Conservation (phyloP, 2,888 invertebrate genomes). For the Margaritifera margaritifera region DNA sequence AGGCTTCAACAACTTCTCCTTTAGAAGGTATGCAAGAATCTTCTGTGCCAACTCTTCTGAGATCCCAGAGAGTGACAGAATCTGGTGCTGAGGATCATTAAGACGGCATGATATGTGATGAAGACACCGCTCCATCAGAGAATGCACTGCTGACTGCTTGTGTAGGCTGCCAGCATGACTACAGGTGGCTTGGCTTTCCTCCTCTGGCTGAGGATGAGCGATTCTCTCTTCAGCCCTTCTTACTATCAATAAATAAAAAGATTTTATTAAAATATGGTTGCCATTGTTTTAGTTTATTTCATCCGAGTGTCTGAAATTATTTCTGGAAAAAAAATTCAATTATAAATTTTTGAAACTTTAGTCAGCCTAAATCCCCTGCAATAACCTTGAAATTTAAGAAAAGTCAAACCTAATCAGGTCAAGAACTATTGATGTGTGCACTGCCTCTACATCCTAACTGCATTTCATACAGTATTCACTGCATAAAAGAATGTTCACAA, state of each 20-base stretch:
- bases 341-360: no score
- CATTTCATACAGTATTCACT: no score
- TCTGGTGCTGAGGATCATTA: constrained; percentile 56
- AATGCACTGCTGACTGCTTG: constrained; percentile 30
- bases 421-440: no score
- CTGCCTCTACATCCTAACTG: no score
- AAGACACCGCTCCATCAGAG: constrained; percentile 53
- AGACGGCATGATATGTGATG: constrained; percentile 55
- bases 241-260: constrained; percentile 41
- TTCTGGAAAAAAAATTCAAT: no score
- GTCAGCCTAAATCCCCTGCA: no score
- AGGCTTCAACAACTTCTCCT: constrained; percentile 61
- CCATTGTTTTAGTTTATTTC: no score
- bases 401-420: no score
- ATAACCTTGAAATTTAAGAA: no score
- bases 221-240: constrained; percentile 59
- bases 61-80: constrained; percentile 57
- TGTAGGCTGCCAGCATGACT: constrained; percentile 21
- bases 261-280: not conserved
- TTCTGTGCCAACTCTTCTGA: constrained; percentile 64
- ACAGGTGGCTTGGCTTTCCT: constrained; percentile 18
- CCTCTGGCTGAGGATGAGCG: constrained; percentile 21
- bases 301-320: no score
- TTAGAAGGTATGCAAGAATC: constrained; percentile 58
- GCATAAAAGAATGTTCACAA: no score